A percentile compares a stretch with the other conserved stretches of the same genome.
These are phyloP conservation scores for Sigmodon hispidus DNA, from an alignment of 2,113 vertebrate genomes.

Conservation along the genomic window DNA sequence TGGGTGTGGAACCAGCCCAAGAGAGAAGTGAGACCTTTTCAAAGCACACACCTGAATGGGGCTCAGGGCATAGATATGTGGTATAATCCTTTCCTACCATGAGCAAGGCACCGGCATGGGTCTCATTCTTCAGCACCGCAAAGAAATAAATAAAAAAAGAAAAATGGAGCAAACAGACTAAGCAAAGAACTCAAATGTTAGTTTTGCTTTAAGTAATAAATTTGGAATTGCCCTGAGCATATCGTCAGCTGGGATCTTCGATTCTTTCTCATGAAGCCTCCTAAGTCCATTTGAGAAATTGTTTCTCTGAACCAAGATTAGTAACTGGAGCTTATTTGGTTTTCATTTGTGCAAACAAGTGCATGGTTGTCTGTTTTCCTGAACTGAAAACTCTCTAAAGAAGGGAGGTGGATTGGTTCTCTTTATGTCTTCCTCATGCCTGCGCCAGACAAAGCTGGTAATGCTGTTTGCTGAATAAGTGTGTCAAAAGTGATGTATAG, in stretches of 20 bases:
- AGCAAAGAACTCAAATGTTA: not conserved
- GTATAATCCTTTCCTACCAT: not conserved
- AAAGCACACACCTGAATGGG: not conserved
- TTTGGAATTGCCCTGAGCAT: not conserved
- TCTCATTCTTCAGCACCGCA: not conserved
- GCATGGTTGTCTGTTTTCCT: not conserved
- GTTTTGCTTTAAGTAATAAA: not conserved
- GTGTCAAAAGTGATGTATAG: not conserved
- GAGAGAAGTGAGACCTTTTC: not conserved
- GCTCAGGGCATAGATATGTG: too few species aligned
- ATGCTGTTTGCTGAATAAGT: not conserved
- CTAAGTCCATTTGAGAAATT: not conserved
- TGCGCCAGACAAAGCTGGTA: not conserved
- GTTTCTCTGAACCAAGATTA: not conserved
- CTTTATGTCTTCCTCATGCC: not conserved
- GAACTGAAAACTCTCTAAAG: not conserved
- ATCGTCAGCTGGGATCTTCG: slow-evolving; percentile 8
- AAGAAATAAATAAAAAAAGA: not conserved
- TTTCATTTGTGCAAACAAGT: not conserved
- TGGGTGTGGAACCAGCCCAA: too few species aligned
- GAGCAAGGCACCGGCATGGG: not conserved
- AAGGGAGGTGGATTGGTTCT: not conserved
- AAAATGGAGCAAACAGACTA: not conserved
- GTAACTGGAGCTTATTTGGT: not conserved
- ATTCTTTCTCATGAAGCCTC: not conserved